A percentile compares a stretch with the other conserved stretches of the same genome.
These are phyloP conservation scores for Tangara arthus DNA, from an alignment of 2,797 vertebrate genomes.

Conservation along the genomic window DNA sequence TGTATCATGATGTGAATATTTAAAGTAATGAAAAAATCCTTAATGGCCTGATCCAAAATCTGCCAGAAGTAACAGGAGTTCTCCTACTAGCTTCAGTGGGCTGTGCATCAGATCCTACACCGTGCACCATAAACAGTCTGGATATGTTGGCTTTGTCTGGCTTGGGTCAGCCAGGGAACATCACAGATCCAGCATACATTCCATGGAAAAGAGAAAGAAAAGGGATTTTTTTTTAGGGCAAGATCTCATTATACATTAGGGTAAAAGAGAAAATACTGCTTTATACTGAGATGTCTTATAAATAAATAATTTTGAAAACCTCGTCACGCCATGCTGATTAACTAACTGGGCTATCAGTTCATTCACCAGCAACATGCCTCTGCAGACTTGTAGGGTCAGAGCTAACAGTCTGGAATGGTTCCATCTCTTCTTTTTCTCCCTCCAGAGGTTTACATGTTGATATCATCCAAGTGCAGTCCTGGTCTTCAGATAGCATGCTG, in stretches of 20 bases:
- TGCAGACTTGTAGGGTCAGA: conserved; percentile 62
- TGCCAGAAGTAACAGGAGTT: background rate
- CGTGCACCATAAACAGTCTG: background rate
- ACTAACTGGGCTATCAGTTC: conserved; percentile 42
- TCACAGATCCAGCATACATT: background rate
- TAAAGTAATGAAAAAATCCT: conserved; percentile 10
- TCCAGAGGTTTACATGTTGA: conserved; percentile 26
- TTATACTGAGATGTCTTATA: conserved; percentile 17
- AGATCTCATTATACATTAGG: background rate
- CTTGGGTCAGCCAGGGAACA: background rate
- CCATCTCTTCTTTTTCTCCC: conserved; percentile 27
- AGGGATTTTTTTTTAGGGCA: background rate
- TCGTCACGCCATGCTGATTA: conserved; percentile 39
- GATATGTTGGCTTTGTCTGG: background rate
- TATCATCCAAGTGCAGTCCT: conserved; percentile 9
- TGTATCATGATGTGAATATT: background rate
- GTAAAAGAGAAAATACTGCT: conserved; percentile 23
- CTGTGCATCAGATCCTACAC: background rate
- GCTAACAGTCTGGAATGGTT: conserved; percentile 62
- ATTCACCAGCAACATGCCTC: conserved; percentile 71
- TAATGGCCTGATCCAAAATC: conserved; percentile 24
- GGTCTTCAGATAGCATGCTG: conserved; percentile 48
- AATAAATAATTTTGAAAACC: conserved; percentile 20
- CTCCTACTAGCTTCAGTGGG: background rate
- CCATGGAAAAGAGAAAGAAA: background rate